Evolutionary conservation across 2,888 invertebrate genomes (phyloP), one percentile per base, ranked within the genome.

Genomic region (Iphiclides podalirius): DNA sequence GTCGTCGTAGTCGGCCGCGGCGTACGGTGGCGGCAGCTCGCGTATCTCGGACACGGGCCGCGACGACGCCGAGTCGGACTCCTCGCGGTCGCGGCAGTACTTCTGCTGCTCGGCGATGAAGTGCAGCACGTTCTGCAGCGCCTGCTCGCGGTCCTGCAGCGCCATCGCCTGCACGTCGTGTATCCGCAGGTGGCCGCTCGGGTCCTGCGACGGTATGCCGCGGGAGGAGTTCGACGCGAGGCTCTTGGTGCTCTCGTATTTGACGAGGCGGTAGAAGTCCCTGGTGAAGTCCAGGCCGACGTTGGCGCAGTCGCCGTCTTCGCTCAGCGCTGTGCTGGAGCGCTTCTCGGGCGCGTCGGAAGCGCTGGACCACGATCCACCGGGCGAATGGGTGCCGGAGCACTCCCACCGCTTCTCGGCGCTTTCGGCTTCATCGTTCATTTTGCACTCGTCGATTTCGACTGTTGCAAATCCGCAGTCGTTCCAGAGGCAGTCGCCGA

Each of bases 181-280:
- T 42, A 85, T 77, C 59, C 87, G 70, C 44, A 89, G 70, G 59
- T 84, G 84, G 57, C 60, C 84, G 52, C 68, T 86, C 17, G 87
- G 85, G 55, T 91, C 91, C 51, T 72, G 79, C 2, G 90, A 90
- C 7, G 92, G 91, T 35, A 92, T 75, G 58, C 92, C 92, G 68
- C 92, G 90, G 48, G 93, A 93, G 37, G 93, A 93, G 64, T 93
- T 94, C 26, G 94, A 94, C 34, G 94, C 94, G 68, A 94, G 82
- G 72, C 94, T 94, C 73, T 94, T 94, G 54, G 93, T 94, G 77
- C 94, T 94, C 72, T 94, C 95, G 68, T 94, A 94, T 79, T 94
- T 94, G 38, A 94, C 94, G 55, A 95, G 90, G 23, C 94, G 91
- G 72, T 95, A 95, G 75, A 94, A 95, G 77, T 95, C 95, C 57